Evolutionary conservation across 1,140 invertebrate genomes (phyloP).

Genomic region (Temnothorax nylanderi): DNA sequence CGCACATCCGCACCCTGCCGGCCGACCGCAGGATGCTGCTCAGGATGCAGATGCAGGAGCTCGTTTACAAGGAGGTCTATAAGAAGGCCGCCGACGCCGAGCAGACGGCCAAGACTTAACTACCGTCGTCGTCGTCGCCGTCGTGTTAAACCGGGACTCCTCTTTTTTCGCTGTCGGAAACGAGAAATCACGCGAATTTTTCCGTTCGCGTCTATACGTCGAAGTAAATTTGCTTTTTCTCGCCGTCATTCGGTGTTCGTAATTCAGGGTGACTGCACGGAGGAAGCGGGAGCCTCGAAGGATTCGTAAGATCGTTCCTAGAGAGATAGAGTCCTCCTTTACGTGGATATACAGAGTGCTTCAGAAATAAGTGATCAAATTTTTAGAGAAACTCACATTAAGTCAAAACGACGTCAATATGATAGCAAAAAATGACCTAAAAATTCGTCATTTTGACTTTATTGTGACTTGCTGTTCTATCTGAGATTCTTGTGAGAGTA

Average conservation of each 20-base stretch:
- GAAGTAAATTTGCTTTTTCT: background rate
- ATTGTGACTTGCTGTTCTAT: too few relatives aligned
- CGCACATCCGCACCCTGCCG: constrained; percentile 81
- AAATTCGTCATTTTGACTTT: too few relatives aligned
- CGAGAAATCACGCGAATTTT: background rate
- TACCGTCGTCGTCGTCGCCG: background rate
- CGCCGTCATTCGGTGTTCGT: background rate
- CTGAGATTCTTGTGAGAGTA: too few relatives aligned
- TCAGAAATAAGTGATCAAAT: background rate
- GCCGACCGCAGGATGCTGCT: constrained; percentile 82
- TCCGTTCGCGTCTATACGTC: background rate
- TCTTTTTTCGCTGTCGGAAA: background rate
- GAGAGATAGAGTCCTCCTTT: background rate
- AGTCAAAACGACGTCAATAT: too few relatives aligned
- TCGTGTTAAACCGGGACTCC: background rate
- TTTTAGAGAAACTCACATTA: background rate
- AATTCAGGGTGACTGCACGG: background rate
- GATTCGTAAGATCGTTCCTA: background rate
- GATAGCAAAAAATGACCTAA: too few relatives aligned
- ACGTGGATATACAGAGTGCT: background rate
- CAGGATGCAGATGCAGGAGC: constrained; percentile 83
- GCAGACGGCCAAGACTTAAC: constrained; percentile 45
- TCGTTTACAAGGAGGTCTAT: constrained; percentile 84
- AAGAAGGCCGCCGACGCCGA: constrained; percentile 76
- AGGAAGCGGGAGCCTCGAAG: background rate